These are phyloP conservation scores for Muntiacus muntjak DNA, from an alignment of 2,113 vertebrate species.

Conservation along the genomic window DNA sequence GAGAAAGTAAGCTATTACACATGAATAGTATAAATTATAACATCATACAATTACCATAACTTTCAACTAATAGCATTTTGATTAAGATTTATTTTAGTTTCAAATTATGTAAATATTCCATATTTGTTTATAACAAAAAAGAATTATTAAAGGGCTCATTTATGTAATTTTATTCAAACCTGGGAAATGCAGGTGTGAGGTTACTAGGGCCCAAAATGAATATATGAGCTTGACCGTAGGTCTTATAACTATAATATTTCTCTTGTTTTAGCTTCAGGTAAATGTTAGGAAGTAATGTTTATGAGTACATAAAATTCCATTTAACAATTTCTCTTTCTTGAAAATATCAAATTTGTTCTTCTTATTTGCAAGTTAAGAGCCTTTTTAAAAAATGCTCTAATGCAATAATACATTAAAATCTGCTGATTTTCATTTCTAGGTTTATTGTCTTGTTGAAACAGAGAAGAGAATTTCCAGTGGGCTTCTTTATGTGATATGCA, in stretches of 20 bases:
- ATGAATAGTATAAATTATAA: slow-evolving; percentile 34
- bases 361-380: background rate
- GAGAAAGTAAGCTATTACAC: background rate
- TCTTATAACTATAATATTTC: background rate
- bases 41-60: background rate
- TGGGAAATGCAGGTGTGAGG: background rate
- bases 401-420: background rate
- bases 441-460: background rate
- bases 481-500: background rate
- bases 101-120: slow-evolving; percentile 22
- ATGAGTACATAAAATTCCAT: background rate
- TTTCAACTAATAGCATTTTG: slow-evolving; percentile 43
- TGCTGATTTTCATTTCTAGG: background rate
- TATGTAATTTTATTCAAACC: slow-evolving; percentile 40
- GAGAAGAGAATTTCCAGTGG: background rate
- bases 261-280: background rate
- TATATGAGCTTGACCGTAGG: background rate
- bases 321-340: background rate
- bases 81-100: slow-evolving; percentile 46
- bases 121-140: slow-evolving; percentile 45
- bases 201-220: background rate
- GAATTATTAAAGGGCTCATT: slow-evolving; percentile 37
- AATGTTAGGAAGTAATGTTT: background rate
- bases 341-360: background rate
- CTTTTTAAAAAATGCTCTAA: background rate